Conservation (phyloP, 2,113 vertebrate genomes). For the Takifugu flavidus region DNA sequence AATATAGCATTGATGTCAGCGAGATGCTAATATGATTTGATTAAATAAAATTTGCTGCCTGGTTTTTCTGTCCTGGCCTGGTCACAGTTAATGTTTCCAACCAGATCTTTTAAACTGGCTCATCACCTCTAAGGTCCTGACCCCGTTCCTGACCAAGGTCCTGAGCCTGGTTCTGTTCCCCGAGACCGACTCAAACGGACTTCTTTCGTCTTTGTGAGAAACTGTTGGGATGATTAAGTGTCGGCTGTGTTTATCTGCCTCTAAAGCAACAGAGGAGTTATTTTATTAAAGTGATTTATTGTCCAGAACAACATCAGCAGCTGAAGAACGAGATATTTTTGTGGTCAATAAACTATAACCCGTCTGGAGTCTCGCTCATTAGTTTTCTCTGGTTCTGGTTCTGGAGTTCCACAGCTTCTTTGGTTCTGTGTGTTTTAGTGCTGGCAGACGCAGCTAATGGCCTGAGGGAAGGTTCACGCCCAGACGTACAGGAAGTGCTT, state of each 20-base stretch:
- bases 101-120: too few relatives aligned
- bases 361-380: not conserved
- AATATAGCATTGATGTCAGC: too few relatives aligned
- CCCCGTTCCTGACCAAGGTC: too few relatives aligned
- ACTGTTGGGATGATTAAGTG: slow-evolving; percentile 3
- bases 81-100: too few relatives aligned
- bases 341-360: not conserved
- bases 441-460: too few relatives aligned
- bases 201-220: not conserved
- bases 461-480: not conserved
- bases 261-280: slow-evolving; percentile 19
- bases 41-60: not conserved
- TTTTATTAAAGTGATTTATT: slow-evolving; percentile 3
- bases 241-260: slow-evolving; percentile 20
- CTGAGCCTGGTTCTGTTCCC: not conserved
- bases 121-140: too few relatives aligned
- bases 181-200: too few relatives aligned
- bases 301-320: slow-evolving; percentile 24
- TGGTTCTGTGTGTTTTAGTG: too few relatives aligned
- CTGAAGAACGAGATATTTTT: slow-evolving; percentile 14
- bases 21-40: too few relatives aligned
- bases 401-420: not conserved
- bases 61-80: not conserved
- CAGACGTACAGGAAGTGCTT: not conserved
- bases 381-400: slow-evolving; percentile 12